Percentiles rank a stretch among this genome's conserved stretches.
These are phyloP conservation scores for Phyto melanocephala DNA, from an alignment of 2,888 invertebrate species.

Conservation along the genomic window DNA sequence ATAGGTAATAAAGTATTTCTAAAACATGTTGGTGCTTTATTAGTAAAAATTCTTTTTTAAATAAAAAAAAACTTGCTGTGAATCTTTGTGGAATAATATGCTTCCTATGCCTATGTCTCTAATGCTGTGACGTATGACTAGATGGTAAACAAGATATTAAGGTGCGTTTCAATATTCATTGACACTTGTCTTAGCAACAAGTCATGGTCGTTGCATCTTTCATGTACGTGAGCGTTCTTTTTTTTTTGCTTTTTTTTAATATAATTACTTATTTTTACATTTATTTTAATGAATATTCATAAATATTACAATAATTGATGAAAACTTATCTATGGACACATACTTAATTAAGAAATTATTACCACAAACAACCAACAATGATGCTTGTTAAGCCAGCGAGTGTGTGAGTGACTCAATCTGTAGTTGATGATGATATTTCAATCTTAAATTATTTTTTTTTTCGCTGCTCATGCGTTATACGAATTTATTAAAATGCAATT, in stretches of 20 bases:
- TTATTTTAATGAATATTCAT: constrained; percentile 61
- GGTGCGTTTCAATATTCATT: constrained; percentile 44
- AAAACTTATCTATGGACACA: constrained; percentile 27
- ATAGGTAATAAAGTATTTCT: no score
- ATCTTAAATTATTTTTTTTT: background rate
- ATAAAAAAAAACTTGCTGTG: no score
- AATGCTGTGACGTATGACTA: background rate
- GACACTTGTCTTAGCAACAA: constrained; percentile 35
- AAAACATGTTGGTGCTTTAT: no score
- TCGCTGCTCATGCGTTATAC: constrained; percentile 56
- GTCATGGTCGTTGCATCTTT: constrained; percentile 15
- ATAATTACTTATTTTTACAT: constrained; percentile 59
- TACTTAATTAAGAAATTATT: constrained; percentile 60
- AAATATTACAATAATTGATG: constrained; percentile 44
- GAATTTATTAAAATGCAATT: constrained; percentile 59
- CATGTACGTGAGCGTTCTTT: background rate
- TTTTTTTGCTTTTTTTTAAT: constrained; percentile 6
- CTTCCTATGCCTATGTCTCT: background rate
- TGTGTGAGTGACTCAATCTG: background rate
- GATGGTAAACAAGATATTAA: background rate
- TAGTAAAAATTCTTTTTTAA: no score
- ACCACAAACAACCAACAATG: background rate
- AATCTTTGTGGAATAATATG: background rate
- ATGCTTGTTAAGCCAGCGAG: background rate
- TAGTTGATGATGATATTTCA: background rate